Base-by-base conservation (phyloP, 2,797 vertebrate species). In the Cercopithecus neglectus region DNA sequence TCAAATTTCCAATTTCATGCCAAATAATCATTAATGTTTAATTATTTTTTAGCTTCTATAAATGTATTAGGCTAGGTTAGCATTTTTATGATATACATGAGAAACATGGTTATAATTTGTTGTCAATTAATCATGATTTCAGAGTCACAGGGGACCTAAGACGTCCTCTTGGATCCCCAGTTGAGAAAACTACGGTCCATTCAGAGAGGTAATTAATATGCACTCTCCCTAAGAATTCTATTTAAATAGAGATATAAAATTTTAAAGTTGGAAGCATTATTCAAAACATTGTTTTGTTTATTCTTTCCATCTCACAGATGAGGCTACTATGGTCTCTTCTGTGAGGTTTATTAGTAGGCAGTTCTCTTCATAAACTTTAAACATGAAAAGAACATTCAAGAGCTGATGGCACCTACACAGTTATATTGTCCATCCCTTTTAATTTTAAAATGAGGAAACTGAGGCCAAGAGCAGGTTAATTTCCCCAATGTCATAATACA, bases 281-380 rank as follows among this genome's bases (percentile, higher is more conserved):
- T 86, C 91, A 80, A 89, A 86, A 92, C 59, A 84, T 67, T 67
- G 61, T 19, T 67, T 8, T 19, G 39, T 83, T 87, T 36, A 28
- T 48, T 79, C 16, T 81, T 91, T 95, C 39, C 17, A 67, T 36
- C 82, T 93, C 59, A 96, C 17, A 96, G 46, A 94, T 70, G 12
- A 88, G 17, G 53, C 36, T 87, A 61, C 14, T 59, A 6, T 39
- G 22, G 26, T 84, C 30, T 36, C 89, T 26, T 95, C 5, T 74
- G 28, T 44, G 81, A 92, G 44, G 41, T 55, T 92, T 78, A 86
- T 70, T 89, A 82, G 11, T 2, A 96, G 39, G 79, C 8, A 93
- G 36, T 92, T 96, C 59, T 97, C 78, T 88, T 91, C 28, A 92
- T 75, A 90, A 86, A 96, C 46, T 80, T 86, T 76, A 89, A 95